Percentiles rank a stretch among this genome's conserved stretches.
Evolutionary conservation across 2,113 vertebrate species (phyloP).

Genomic region (Pseudolaguvia tuberculata): DNA sequence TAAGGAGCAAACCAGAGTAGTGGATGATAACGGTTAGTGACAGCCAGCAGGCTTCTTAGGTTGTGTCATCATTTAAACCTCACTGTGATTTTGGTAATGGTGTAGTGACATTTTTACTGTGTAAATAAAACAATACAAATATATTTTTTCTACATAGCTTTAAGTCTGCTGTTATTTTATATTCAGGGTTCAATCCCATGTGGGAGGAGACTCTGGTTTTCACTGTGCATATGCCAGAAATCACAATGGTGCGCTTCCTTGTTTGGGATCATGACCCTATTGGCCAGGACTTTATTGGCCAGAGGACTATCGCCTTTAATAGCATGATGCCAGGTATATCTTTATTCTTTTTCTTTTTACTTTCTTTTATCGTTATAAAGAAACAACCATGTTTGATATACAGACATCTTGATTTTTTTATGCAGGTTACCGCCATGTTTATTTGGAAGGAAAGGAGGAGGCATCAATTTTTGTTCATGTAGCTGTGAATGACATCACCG

Average conservation of each 20-base stretch:
- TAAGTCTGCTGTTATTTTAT: neutral
- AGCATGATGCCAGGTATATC: constrained; percentile 91
- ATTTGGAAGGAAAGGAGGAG: constrained; percentile 96
- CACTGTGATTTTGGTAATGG: neutral
- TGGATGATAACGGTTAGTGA: constrained; percentile 91
- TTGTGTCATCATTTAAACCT: constrained; percentile 12
- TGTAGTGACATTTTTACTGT: neutral
- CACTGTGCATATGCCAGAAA: constrained; percentile 87
- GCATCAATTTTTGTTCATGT: constrained; percentile 97
- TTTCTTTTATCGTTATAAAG: neutral
- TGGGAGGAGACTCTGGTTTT: constrained; percentile 98
- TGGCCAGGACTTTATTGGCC: constrained; percentile 93
- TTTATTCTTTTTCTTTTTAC: constrained; percentile 8
- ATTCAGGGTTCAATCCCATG: constrained; percentile 92
- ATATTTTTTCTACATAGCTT: neutral
- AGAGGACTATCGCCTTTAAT: constrained; percentile 89
- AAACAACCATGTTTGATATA: neutral
- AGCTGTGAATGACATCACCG: constrained; percentile 88
- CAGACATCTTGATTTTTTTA: constrained; percentile 10
- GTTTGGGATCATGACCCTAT: constrained; percentile 99
- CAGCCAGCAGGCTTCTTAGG: neutral
- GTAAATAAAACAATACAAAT: neutral
- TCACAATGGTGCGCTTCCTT: constrained; percentile 86
- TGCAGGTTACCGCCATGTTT: constrained; percentile 93
- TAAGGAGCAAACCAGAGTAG: constrained; percentile 93